Evolutionary conservation across 2,113 vertebrate species (phyloP).

Genomic region (Oceanites oceanicus): DNA sequence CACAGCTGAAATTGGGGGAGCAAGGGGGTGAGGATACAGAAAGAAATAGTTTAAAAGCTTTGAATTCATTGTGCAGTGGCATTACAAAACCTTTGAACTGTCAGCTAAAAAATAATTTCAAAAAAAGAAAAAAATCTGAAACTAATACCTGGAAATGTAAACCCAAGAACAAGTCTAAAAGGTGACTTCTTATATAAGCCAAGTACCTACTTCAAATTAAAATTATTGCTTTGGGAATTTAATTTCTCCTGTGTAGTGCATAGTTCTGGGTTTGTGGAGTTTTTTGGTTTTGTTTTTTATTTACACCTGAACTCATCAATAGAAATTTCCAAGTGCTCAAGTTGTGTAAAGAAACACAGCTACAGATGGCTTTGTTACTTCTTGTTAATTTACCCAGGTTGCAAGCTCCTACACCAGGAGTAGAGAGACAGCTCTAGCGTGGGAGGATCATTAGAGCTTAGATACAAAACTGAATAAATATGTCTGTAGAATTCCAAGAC

Average conservation of each 20-base stretch:
- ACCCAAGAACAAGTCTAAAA: neutral
- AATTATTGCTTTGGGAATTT: neutral
- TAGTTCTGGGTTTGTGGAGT: no score
- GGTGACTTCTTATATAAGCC: neutral
- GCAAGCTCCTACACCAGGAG: neutral
- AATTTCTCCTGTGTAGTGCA: neutral
- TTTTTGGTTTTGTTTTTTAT: no score
- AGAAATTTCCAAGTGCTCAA: neutral
- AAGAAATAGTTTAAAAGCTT: neutral
- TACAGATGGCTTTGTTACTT: neutral
- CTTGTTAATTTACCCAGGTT: neutral
- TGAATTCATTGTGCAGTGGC: neutral
- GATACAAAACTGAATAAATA: neutral
- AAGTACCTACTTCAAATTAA: neutral
- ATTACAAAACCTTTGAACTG: neutral
- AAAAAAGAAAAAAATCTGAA: neutral
- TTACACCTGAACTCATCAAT: neutral
- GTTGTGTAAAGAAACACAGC: neutral
- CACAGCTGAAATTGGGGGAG: fast-evolving
- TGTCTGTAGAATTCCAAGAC: neutral
- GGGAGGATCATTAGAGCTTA: neutral
- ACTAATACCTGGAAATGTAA: neutral
- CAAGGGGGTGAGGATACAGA: fast-evolving
- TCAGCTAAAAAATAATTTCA: neutral
- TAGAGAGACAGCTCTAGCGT: no score